phyloP scores from a whole-genome alignment of 2,113 vertebrate genomes.

The Myocastor coypus region DNA sequence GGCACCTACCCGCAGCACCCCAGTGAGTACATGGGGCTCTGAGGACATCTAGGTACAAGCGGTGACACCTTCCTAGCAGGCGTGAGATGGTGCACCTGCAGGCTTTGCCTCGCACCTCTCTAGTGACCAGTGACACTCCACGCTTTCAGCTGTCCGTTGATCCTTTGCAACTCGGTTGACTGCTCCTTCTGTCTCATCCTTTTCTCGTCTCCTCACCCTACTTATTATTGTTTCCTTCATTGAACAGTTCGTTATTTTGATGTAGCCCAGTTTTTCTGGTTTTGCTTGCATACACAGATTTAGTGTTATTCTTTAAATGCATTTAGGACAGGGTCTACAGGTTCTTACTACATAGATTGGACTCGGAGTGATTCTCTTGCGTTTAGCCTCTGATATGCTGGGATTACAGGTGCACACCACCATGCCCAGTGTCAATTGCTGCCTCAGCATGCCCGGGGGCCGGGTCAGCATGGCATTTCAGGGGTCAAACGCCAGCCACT shows the following conservation, averaged over 20 bases:
- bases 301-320: no score
- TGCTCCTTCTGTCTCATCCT: neutral
- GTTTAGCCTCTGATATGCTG: no score
- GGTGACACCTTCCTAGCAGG: neutral
- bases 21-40: neutral
- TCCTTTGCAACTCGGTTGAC: neutral
- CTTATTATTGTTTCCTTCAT: neutral
- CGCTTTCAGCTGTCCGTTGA: neutral
- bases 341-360: no score
- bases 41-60: neutral
- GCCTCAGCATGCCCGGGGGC: no score
- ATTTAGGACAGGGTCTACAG: no score
- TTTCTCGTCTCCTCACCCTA: no score
- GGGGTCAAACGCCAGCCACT: no score
- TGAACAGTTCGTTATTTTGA: neutral
- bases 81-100: neutral
- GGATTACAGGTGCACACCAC: no score
- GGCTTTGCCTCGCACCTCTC: neutral
- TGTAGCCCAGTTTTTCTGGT: neutral
- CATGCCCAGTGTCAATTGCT: no score
- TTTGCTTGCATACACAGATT: neutral
- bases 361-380: no score
- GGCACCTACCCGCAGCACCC: neutral
- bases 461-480: no score
- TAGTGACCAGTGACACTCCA: neutral